phyloP scores from a whole-genome alignment of 2,797 vertebrate genomes.

The Sebastolobus alascanus region DNA sequence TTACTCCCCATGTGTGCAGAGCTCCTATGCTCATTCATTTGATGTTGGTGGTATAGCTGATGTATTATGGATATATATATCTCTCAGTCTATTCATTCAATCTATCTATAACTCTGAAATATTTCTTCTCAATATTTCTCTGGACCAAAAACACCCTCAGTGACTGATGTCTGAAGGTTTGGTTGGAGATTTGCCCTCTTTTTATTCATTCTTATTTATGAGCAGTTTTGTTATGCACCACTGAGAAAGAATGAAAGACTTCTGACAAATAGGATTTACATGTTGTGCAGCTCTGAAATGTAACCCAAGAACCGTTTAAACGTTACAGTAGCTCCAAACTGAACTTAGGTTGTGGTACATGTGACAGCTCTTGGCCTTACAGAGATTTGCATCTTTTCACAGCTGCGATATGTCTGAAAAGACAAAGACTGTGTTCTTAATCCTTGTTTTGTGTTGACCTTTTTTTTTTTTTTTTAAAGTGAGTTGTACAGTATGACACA shows the following conservation, averaged over 20 bases:
- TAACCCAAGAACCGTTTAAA: neutral
- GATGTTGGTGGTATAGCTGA: neutral
- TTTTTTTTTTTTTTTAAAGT: constrained; percentile 2
- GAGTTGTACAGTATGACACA: constrained; percentile 15
- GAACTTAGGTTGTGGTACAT: neutral
- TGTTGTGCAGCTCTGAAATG: neutral
- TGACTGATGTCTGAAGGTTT: neutral
- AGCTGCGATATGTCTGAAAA: neutral
- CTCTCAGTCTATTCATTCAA: neutral
- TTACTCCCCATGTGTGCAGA: neutral
- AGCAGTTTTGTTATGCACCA: neutral
- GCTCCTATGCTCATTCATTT: neutral
- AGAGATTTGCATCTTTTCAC: constrained; percentile 13
- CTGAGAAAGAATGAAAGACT: neutral
- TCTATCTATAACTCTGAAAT: neutral
- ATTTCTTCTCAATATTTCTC: neutral
- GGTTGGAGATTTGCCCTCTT: neutral
- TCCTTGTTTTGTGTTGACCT: constrained; percentile 54
- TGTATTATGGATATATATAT: neutral
- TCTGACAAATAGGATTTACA: constrained; percentile 1
- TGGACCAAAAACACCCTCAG: neutral
- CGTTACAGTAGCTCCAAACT: neutral
- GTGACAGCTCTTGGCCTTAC: neutral
- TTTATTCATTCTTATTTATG: neutral
- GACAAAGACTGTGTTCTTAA: constrained; percentile 13